Evolutionary conservation across 2,888 invertebrate genomes (phyloP), one percentile per base, ranked within the genome.

Genomic region (Sarcophaga rosellei): DNA sequence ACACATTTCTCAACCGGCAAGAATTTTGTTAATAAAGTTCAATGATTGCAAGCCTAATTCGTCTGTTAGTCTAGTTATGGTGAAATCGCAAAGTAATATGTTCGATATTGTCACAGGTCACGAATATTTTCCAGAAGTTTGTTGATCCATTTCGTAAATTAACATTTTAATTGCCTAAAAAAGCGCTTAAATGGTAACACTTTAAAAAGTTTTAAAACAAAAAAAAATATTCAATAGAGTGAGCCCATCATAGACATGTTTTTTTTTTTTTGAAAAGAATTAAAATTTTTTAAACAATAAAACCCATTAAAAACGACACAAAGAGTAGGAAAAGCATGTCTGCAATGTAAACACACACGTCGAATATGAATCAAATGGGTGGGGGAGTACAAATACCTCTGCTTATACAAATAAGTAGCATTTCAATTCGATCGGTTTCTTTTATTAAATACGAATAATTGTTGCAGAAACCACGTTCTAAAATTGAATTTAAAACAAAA

Each of bases 401-500:
- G 23, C n/a, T 73, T 61, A 35, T 35, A 35, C 35, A 35, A 8
- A 35, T 10, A 35, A 35, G 8, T 35, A 35, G 35, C 35, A 35
- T 68, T 84, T 15, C 4, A 74, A 81, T 81, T 79, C 17, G 4
- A 84, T 81, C 75, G 20, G 70, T 78, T 78, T 73, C 62, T n/a
- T 77, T n/a, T 77, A 47, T 35, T 35, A 35, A 35, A 15, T 47
- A 47, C 47, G 61, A 82, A 72, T 45, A 66, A 17, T 17, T 66
- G 17, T 44, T 21, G 53, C 74, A 57, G 69, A 83, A 69, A 15
- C 25, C n/a, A 65, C 63, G 63, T 76, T 70, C 45, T 70, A 47
- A 44, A 53, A 25, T 25, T 23, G 15, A 35, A 1, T 47, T 53
- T 4, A 15, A 35, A 45, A 1, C n/a, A 44, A 77, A 77, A 61